Evolutionary conservation across 2,888 invertebrate species (phyloP).

Genomic region (Fragum fragum): DNA sequence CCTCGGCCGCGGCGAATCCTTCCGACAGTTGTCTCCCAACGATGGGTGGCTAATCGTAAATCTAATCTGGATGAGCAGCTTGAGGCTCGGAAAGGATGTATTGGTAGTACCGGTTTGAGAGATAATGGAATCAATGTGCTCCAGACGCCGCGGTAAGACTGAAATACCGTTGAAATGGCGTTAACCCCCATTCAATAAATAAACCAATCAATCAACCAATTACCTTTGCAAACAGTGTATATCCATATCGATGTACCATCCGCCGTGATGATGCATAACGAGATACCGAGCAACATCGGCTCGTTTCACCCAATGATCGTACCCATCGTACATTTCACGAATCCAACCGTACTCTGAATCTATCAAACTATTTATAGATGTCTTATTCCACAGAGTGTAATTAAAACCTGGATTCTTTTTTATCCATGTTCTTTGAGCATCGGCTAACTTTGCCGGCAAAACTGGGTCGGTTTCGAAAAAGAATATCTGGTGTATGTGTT

Average conservation of each 20-base stretch:
- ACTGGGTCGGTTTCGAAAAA: slow-evolving; percentile 43
- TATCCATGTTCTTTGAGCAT: slow-evolving; percentile 34
- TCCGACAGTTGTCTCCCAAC: too few species aligned
- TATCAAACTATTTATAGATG: slow-evolving; percentile 33
- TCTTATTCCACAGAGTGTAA: slow-evolving; percentile 46
- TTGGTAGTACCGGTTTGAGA: too few species aligned
- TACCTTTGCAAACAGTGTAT: slow-evolving; percentile 36
- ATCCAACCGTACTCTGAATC: slow-evolving; percentile 26
- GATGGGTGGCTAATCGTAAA: too few species aligned
- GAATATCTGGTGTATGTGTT: slow-evolving; percentile 48
- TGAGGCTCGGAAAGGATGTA: too few species aligned
- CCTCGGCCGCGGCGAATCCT: too few species aligned
- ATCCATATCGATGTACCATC: slow-evolving; percentile 54
- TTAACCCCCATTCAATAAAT: too few species aligned
- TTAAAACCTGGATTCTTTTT: slow-evolving; percentile 26
- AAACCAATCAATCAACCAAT: not conserved
- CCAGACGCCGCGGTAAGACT: not conserved
- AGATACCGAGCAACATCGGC: slow-evolving; percentile 49
- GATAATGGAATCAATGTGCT: not conserved
- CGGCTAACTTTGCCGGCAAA: slow-evolving; percentile 28
- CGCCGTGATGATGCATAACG: slow-evolving; percentile 44
- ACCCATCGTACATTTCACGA: slow-evolving; percentile 25
- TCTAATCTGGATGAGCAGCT: too few species aligned
- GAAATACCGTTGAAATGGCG: too few species aligned
- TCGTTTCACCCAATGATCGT: slow-evolving; percentile 48